Percentiles rank a stretch among this genome's conserved stretches.
Conservation (phyloP, 2,888 invertebrate genomes). For the Brachylomia viminalis region DNA sequence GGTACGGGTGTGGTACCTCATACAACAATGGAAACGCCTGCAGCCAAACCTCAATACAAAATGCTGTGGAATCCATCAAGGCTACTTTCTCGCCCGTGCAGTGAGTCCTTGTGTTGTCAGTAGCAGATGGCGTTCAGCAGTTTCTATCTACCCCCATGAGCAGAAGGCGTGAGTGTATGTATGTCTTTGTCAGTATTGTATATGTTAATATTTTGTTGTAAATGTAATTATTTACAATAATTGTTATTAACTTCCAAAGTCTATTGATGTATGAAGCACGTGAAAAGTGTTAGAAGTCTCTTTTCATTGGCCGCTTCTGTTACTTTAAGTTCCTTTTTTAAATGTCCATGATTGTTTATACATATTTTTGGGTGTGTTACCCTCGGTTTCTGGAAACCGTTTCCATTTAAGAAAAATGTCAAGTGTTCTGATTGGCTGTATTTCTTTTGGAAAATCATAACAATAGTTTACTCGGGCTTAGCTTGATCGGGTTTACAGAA, state of each 20-base stretch:
- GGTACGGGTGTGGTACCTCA: slow-evolving; percentile 72
- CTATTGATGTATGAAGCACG: slow-evolving; percentile 18
- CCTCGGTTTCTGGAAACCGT: not conserved
- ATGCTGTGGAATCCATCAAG: slow-evolving; percentile 75
- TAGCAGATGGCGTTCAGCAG: slow-evolving; percentile 45
- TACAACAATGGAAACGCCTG: slow-evolving; percentile 74
- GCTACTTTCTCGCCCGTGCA: slow-evolving; percentile 75
- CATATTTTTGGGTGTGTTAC: not conserved
- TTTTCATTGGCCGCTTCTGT: not conserved
- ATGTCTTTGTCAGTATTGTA: slow-evolving; percentile 73
- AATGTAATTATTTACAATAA: slow-evolving; percentile 39
- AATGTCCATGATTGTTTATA: not conserved
- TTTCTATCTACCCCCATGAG: not conserved
- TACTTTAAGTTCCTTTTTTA: not conserved
- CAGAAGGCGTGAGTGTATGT: not conserved
- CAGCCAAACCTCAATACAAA: slow-evolving; percentile 66
- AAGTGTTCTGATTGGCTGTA: not conserved
- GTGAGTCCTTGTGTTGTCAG: slow-evolving; percentile 70
- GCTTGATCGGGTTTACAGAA: not conserved
- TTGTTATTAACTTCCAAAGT: slow-evolving; percentile 44
- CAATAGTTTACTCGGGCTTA: not conserved
- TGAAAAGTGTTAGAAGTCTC: slow-evolving; percentile 5
- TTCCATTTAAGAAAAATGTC: not conserved
- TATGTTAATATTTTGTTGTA: slow-evolving; percentile 54
- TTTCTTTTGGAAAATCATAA: slow-evolving; percentile 14